Evolutionary conservation across 2,888 invertebrate genomes (phyloP).

Genomic region (Hesperia comma): DNA sequence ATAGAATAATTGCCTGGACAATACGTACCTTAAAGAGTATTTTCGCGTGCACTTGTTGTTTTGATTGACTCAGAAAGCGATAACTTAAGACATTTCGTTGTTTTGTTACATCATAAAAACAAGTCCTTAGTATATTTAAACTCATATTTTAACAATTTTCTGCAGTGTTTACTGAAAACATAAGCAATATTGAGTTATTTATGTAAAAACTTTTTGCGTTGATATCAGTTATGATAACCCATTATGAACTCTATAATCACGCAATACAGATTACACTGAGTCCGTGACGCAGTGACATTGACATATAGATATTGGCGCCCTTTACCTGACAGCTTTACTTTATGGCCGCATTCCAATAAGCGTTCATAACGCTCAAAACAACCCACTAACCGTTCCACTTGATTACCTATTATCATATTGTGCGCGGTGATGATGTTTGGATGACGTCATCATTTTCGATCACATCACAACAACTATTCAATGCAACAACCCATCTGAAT

Average conservation of each 20-base stretch:
- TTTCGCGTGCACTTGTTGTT: conserved; percentile 57
- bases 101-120: conserved; percentile 54
- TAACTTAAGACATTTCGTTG: conserved; percentile 50
- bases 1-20: too few relatives aligned
- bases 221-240: conserved; percentile 74
- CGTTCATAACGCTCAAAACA: too few relatives aligned
- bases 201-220: conserved; percentile 41
- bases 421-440: too few relatives aligned
- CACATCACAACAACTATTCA: too few relatives aligned
- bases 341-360: too few relatives aligned
- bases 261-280: too few relatives aligned
- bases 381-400: too few relatives aligned
- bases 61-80: conserved; percentile 45
- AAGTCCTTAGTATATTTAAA: conserved; percentile 55
- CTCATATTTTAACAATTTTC: conserved; percentile 59
- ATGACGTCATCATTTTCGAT: too few relatives aligned
- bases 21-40: conserved; percentile 63
- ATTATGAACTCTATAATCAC: conserved; percentile 70
- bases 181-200: conserved; percentile 41
- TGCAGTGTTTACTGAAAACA: conserved; percentile 52
- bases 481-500: too few relatives aligned
- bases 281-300: conserved; percentile 36
- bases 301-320: conserved; percentile 13
- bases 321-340: too few relatives aligned
- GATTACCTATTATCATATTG: too few relatives aligned